Conservation (phyloP, 2,888 invertebrate genomes). For the Volucella bombylans region DNA sequence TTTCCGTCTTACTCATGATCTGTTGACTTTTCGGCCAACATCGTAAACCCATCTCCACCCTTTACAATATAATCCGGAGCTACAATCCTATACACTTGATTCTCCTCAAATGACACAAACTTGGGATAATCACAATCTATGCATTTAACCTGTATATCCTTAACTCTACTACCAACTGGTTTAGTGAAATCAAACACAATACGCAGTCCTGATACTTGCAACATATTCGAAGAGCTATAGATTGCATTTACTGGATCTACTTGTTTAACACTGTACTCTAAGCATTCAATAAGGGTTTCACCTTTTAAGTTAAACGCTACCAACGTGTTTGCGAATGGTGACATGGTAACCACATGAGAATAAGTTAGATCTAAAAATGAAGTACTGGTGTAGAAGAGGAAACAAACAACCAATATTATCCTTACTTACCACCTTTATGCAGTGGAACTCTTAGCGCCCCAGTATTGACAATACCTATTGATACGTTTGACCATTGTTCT, state of each 20-base stretch:
- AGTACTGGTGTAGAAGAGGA: background rate
- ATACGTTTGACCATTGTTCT: constrained; percentile 86
- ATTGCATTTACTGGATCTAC: constrained; percentile 76
- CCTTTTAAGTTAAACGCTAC: constrained; percentile 89
- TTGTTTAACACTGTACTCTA: constrained; percentile 84
- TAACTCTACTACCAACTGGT: constrained; percentile 85
- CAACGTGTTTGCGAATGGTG: constrained; percentile 90
- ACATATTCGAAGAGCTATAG: constrained; percentile 75
- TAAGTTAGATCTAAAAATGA: constrained; percentile 86
- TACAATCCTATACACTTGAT: constrained; percentile 85
- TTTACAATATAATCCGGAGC: constrained; percentile 85
- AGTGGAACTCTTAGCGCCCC: constrained; percentile 89
- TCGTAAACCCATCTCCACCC: constrained; percentile 88
- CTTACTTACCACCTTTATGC: constrained; percentile 84
- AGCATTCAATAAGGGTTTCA: constrained; percentile 85
- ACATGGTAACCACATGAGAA: constrained; percentile 86
- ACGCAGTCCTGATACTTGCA: constrained; percentile 85
- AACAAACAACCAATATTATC: background rate
- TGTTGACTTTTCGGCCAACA: constrained; percentile 80
- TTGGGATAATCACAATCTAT: constrained; percentile 83
- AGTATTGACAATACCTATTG: constrained; percentile 87
- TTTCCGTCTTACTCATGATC: constrained; percentile 78
- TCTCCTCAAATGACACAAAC: constrained; percentile 85
- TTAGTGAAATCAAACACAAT: constrained; percentile 84
- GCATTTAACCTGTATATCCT: constrained; percentile 81